phyloP scores from a whole-genome alignment of 2,113 vertebrate genomes.

The Motacilla alba region DNA sequence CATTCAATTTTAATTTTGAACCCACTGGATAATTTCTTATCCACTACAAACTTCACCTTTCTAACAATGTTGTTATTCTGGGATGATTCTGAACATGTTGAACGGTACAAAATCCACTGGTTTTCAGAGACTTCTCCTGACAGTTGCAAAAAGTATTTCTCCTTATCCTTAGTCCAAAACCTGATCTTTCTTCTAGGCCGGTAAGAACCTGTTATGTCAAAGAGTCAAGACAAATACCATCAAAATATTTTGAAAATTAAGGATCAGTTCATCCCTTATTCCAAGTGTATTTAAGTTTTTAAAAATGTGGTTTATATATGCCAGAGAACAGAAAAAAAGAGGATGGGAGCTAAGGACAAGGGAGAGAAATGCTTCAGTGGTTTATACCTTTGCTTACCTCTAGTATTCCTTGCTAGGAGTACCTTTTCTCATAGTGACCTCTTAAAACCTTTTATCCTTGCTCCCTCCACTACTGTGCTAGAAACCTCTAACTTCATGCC shows the following conservation, averaged over 20 bases:
- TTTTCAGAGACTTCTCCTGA: background rate
- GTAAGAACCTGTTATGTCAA: background rate
- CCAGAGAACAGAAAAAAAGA: background rate
- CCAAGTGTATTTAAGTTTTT: background rate
- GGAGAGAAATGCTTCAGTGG: fast-evolving
- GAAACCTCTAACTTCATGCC: background rate
- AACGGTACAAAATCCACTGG: background rate
- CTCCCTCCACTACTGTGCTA: background rate
- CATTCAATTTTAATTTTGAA: background rate
- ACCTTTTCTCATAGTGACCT: background rate
- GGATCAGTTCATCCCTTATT: background rate
- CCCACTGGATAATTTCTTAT: background rate
- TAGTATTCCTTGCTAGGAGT: background rate
- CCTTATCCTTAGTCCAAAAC: background rate
- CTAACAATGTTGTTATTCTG: background rate
- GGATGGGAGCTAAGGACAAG: background rate
- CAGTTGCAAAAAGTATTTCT: background rate
- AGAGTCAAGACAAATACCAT: background rate
- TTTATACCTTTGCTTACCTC: background rate
- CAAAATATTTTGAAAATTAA: background rate
- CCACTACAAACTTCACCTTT: background rate
- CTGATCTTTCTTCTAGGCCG: background rate
- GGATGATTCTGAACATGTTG: background rate
- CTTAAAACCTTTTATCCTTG: background rate
- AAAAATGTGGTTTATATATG: background rate